Percentiles rank a stretch among this genome's conserved stretches.
Conservation (phyloP, 2,113 vertebrate species). For the Burhinus bistriatus region DNA sequence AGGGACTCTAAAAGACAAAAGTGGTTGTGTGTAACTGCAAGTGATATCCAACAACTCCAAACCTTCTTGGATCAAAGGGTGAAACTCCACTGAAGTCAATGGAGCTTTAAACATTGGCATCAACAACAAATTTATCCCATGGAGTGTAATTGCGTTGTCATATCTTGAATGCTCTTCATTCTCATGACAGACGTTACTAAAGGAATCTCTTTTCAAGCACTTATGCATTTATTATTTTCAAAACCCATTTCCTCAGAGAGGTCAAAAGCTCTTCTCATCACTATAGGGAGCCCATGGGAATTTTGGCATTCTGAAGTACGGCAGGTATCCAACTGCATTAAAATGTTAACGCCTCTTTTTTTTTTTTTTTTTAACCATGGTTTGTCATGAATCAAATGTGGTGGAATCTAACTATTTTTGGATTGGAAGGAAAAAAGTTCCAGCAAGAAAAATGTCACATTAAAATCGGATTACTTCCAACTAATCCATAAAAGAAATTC, state of each 20-base stretch:
- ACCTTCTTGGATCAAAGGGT: neutral
- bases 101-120: slow-evolving; percentile 33
- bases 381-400: neutral
- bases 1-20: neutral
- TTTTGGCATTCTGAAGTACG: neutral
- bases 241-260: slow-evolving; percentile 40
- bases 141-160: neutral
- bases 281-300: neutral
- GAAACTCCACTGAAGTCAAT: slow-evolving; percentile 66
- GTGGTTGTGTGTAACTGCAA: neutral
- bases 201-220: neutral
- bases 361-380: neutral
- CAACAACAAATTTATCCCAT: neutral
- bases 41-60: neutral
- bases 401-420: neutral
- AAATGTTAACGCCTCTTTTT: neutral
- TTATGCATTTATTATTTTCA: neutral
- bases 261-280: slow-evolving; percentile 52
- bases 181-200: neutral
- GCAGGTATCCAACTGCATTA: neutral
- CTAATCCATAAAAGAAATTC: neutral
- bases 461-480: neutral
- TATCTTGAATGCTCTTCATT: slow-evolving; percentile 20
- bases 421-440: neutral
- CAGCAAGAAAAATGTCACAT: slow-evolving; percentile 9